Percentiles rank a stretch among this genome's conserved stretches.
phyloP scores from a whole-genome alignment of 1,140 invertebrate genomes.

The Ruditapes philippinarum region DNA sequence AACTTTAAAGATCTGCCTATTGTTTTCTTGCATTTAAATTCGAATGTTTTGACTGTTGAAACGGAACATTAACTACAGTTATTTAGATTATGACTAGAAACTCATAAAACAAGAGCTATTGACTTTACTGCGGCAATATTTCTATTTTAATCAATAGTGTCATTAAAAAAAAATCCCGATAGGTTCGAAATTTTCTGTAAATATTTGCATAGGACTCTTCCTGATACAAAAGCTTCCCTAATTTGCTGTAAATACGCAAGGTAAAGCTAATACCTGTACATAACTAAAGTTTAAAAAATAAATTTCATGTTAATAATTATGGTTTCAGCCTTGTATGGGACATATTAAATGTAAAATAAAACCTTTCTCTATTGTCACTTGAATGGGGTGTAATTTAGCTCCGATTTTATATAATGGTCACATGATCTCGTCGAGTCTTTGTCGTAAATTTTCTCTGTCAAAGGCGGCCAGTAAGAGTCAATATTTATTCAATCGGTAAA shows the following conservation, averaged over 20 bases:
- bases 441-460: slow-evolving; percentile 63
- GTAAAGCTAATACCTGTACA: background rate
- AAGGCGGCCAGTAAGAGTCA: slow-evolving; percentile 59
- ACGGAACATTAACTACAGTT: slow-evolving; percentile 17
- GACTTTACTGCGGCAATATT: background rate
- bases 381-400: slow-evolving; percentile 63
- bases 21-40: slow-evolving; percentile 15
- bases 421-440: slow-evolving; percentile 55
- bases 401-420: slow-evolving; percentile 66
- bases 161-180: background rate
- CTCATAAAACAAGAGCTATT: background rate
- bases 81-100: background rate
- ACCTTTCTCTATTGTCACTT: slow-evolving; percentile 52
- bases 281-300: background rate
- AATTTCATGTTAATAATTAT: slow-evolving; percentile 47
- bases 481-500: slow-evolving; percentile 69
- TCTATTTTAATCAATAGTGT: background rate
- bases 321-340: slow-evolving; percentile 52
- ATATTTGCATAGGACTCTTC: background rate
- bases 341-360: slow-evolving; percentile 67
- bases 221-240: background rate
- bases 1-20: background rate
- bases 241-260: background rate
- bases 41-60: slow-evolving; percentile 35
- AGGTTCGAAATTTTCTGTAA: background rate